phyloP scores from a whole-genome alignment of 2,797 vertebrate genomes.

The Crossoptilon crossoptilon region DNA sequence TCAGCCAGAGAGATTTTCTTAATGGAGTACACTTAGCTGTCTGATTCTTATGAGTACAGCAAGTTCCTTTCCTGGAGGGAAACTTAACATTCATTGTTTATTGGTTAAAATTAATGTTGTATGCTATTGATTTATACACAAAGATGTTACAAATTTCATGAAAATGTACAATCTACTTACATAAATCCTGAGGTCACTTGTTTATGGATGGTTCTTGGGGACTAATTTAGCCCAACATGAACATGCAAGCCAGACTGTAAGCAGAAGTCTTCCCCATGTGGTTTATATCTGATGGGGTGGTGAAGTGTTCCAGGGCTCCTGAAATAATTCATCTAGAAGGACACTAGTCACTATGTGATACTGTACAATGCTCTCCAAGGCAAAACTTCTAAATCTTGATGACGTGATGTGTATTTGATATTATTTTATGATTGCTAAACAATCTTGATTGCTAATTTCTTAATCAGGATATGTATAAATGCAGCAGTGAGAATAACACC shows the following conservation, averaged over 20 bases:
- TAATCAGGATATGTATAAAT: not conserved
- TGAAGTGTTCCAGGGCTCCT: not conserved
- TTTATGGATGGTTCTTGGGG: not conserved
- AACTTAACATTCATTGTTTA: not conserved
- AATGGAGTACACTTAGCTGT: not conserved
- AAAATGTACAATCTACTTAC: not conserved
- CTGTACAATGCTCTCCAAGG: accelerated
- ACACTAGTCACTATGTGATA: not conserved
- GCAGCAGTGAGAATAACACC: not conserved
- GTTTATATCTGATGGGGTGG: not conserved
- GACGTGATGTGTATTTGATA: not conserved
- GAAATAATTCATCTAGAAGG: not conserved
- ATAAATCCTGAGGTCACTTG: not conserved
- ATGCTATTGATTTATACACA: not conserved
- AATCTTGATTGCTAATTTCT: not conserved
- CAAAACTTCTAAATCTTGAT: not conserved
- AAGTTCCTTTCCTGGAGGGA: not conserved
- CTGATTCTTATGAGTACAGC: not conserved
- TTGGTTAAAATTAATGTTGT: not conserved
- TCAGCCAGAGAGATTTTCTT: not conserved
- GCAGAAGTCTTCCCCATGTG: not conserved
- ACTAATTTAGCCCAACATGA: not conserved
- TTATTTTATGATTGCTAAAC: not conserved
- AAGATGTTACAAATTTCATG: not conserved
- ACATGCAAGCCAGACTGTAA: not conserved